Conservation (phyloP, 2,113 vertebrate species). For the Catharus fuscescens region DNA sequence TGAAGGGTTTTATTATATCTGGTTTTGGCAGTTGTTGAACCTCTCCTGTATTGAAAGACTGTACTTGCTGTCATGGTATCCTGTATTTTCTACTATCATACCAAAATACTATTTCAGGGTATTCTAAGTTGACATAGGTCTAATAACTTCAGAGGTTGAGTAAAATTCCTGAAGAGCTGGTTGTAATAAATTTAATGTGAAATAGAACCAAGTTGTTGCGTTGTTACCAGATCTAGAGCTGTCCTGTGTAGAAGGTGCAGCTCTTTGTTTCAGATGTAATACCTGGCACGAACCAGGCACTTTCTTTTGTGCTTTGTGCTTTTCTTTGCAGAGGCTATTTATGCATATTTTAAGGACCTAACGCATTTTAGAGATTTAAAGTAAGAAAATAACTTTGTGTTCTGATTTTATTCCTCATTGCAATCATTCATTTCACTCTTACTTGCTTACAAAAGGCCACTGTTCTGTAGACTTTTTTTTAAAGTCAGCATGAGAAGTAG, state of each 20-base stretch:
- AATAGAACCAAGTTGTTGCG: neutral
- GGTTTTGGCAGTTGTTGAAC: neutral
- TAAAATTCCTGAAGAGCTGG: neutral
- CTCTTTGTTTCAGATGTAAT: accelerated
- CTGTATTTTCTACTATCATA: neutral
- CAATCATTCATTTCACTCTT: neutral
- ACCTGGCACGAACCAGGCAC: neutral
- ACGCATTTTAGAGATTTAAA: neutral
- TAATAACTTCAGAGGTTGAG: neutral
- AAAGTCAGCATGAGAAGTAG: neutral
- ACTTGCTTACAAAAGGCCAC: neutral
- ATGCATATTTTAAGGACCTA: neutral
- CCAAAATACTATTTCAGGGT: neutral
- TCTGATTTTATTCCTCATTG: neutral
- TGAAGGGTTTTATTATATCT: neutral
- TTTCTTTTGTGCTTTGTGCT: neutral
- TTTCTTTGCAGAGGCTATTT: neutral
- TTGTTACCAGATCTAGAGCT: neutral
- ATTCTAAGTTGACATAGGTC: neutral
- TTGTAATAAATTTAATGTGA: neutral
- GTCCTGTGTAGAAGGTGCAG: neutral
- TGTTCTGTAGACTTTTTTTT: neutral
- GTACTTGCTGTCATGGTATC: accelerated
- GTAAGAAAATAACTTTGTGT: neutral
- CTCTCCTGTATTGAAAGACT: neutral